A percentile compares a stretch with the other conserved stretches of the same genome.
Conservation (phyloP, 2,797 vertebrate genomes). For the Rhadinocentrus ornatus region DNA sequence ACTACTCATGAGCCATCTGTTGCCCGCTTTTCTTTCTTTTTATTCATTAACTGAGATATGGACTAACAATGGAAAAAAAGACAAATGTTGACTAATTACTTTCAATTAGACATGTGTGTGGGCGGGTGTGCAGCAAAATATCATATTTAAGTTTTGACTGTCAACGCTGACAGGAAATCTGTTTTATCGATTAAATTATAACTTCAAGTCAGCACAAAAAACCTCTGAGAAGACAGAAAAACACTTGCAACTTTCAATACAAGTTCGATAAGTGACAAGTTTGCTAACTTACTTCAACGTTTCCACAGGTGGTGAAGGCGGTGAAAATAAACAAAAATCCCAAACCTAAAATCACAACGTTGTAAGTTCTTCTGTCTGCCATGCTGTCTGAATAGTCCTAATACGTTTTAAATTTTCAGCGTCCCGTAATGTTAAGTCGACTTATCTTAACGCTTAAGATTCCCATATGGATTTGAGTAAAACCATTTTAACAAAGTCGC, state of each 20-base stretch:
- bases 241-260: neutral
- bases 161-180: conserved; percentile 6
- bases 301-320: conserved; percentile 87
- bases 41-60: neutral
- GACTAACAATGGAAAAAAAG: neutral
- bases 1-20: neutral
- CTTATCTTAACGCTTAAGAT: neutral
- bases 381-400: conserved; percentile 54
- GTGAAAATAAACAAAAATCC: conserved; percentile 85
- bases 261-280: neutral
- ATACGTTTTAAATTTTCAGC: conserved; percentile 18
- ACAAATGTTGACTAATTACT: neutral
- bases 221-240: neutral
- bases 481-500: conserved; percentile 19
- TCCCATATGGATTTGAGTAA: neutral
- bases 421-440: neutral
- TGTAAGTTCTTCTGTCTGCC: conserved; percentile 82
- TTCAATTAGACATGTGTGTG: neutral
- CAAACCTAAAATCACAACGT: conserved; percentile 83
- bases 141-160: neutral
- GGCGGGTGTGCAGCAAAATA: neutral
- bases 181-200: neutral
- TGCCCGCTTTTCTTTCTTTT: neutral
- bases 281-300: conserved; percentile 81
- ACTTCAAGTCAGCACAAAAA: neutral